Conservation (phyloP, 2,113 vertebrate species). For the Oncorhynchus mykiss region DNA sequence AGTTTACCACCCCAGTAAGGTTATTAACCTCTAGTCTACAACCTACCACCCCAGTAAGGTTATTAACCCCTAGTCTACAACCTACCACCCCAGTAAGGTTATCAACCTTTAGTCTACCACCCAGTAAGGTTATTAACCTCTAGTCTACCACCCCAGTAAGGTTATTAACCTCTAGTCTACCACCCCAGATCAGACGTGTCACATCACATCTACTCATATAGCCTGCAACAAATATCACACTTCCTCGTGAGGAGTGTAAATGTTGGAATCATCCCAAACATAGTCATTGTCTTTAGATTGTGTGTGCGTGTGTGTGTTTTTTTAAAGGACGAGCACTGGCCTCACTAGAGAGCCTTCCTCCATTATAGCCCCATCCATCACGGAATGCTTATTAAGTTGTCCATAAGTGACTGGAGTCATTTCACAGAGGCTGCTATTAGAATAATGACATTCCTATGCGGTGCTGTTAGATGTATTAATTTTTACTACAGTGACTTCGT, state of each 20-base stretch:
- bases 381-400: constrained; percentile 3
- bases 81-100: no score
- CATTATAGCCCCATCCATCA: background rate
- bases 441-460: constrained; percentile 12
- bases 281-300: constrained; percentile 30
- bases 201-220: constrained; percentile 22
- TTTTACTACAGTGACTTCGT: constrained; percentile 54
- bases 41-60: no score
- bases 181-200: constrained; percentile 15
- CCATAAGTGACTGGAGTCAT: constrained; percentile 5
- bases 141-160: no score
- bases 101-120: no score
- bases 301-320: constrained; percentile 14
- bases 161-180: background rate
- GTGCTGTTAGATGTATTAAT: constrained; percentile 53
- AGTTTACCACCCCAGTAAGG: no score
- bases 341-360: background rate
- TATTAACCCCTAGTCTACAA: no score
- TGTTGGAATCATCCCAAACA: constrained; percentile 33
- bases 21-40: no score
- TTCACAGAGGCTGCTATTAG: constrained; percentile 1
- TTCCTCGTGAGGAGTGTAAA: constrained; percentile 16
- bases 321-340: constrained; percentile 21
- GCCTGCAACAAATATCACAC: constrained; percentile 40
- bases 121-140: no score